Conservation (phyloP, 2,888 invertebrate species). For the Helleia helle region DNA sequence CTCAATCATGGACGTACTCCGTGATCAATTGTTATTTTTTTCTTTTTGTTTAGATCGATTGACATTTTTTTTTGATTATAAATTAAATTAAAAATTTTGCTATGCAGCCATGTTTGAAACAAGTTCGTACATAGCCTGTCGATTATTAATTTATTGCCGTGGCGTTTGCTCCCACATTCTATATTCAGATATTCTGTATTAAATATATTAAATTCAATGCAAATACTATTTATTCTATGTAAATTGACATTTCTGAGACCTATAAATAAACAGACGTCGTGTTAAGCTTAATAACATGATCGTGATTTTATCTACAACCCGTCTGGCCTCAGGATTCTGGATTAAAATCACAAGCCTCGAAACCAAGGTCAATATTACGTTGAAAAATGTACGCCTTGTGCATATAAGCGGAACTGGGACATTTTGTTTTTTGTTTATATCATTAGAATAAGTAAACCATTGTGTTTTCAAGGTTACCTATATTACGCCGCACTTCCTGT, state of each 20-base stretch:
- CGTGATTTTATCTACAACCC: slow-evolving; percentile 5
- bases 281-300: slow-evolving; percentile 5
- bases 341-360: slow-evolving; percentile 8
- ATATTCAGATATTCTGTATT: neutral
- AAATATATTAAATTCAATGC: slow-evolving; percentile 4
- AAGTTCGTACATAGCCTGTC: neutral
- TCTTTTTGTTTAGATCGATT: slow-evolving; percentile 9
- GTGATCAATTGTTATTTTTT: slow-evolving; percentile 10
- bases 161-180: neutral
- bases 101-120: no score
- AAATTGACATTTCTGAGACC: slow-evolving; percentile 4
- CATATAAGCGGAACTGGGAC: slow-evolving; percentile 31
- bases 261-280: slow-evolving; percentile 6
- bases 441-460: slow-evolving; percentile 45
- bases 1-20: slow-evolving; percentile 7
- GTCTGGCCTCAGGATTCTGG: slow-evolving; percentile 6
- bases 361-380: slow-evolving; percentile 1
- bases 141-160: neutral
- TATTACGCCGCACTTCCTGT: slow-evolving; percentile 52
- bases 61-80: no score
- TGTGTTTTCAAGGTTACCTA: slow-evolving; percentile 60
- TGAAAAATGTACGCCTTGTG: neutral
- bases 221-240: slow-evolving; percentile 1
- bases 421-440: slow-evolving; percentile 38
- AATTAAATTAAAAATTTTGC: no score